Evolutionary conservation across 2,888 invertebrate species (phyloP).

Genomic region (Oxytorus armatus): DNA sequence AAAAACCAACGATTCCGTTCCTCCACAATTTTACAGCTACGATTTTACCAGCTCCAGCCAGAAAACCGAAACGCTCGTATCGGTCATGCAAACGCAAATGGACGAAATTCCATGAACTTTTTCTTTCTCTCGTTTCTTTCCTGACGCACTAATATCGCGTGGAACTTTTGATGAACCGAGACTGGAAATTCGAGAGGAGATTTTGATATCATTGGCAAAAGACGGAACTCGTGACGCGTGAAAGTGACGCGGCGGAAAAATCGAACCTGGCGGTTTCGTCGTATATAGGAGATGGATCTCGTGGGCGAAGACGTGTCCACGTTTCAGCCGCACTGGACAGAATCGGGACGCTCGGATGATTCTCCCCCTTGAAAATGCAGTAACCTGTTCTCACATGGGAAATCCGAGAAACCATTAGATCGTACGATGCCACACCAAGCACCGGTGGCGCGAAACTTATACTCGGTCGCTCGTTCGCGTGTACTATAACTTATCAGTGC

Average conservation of each 20-base stretch:
- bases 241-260: slow-evolving; percentile 9
- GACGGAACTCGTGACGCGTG: background rate
- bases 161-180: no score
- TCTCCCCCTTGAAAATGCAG: slow-evolving; percentile 62
- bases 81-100: slow-evolving; percentile 24
- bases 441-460: slow-evolving; percentile 10
- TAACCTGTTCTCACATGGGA: slow-evolving; percentile 70
- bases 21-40: slow-evolving; percentile 38
- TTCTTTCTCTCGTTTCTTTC: slow-evolving; percentile 23
- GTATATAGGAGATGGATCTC: slow-evolving; percentile 58
- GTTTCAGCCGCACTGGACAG: background rate
- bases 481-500: slow-evolving; percentile 25
- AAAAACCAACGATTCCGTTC: slow-evolving; percentile 9
- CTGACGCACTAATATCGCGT: slow-evolving; percentile 3
- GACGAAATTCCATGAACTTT: slow-evolving; percentile 16
- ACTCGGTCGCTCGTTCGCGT: slow-evolving; percentile 22
- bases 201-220: no score
- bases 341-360: slow-evolving; percentile 30
- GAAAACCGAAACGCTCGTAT: slow-evolving; percentile 25
- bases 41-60: background rate
- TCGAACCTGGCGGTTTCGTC: background rate
- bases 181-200: no score
- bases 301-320: background rate
- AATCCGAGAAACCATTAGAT: slow-evolving; percentile 70
- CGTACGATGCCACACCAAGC: slow-evolving; percentile 55